phyloP scores from a whole-genome alignment of 2,888 invertebrate species.

The Apomyelois bistriatella region DNA sequence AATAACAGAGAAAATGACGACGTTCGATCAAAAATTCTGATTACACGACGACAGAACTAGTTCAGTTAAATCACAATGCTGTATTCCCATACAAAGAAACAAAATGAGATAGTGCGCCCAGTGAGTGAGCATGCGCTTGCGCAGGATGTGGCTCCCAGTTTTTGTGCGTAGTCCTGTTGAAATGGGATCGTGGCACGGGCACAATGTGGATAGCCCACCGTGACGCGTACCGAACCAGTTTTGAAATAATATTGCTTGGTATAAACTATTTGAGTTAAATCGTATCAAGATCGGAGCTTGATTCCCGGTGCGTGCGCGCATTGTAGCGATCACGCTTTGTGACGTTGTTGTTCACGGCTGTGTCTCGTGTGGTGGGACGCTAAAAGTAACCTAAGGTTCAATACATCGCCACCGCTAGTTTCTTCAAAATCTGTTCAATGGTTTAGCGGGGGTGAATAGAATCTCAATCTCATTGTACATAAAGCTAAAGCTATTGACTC shows the following conservation, averaged over 20 bases:
- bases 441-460: no score
- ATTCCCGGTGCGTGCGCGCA: no score
- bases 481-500: no score
- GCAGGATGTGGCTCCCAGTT: slow-evolving; percentile 4
- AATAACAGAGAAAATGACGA: neutral
- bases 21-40: neutral
- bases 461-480: no score
- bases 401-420: no score
- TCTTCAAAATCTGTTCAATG: no score
- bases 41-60: neutral
- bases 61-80: neutral
- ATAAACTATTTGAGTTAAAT: neutral
- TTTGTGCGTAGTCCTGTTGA: slow-evolving; percentile 2
- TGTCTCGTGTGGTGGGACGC: no score
- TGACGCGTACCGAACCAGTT: slow-evolving; percentile 1
- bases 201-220: neutral
- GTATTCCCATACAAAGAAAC: neutral
- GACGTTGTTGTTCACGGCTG: no score
- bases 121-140: neutral
- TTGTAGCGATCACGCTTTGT: no score
- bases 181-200: slow-evolving; percentile 2
- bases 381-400: no score
- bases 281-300: neutral
- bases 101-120: neutral
- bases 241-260: neutral